Evolutionary conservation across 2,797 vertebrate species (phyloP).

Genomic region (Pogonophryne albipinna): DNA sequence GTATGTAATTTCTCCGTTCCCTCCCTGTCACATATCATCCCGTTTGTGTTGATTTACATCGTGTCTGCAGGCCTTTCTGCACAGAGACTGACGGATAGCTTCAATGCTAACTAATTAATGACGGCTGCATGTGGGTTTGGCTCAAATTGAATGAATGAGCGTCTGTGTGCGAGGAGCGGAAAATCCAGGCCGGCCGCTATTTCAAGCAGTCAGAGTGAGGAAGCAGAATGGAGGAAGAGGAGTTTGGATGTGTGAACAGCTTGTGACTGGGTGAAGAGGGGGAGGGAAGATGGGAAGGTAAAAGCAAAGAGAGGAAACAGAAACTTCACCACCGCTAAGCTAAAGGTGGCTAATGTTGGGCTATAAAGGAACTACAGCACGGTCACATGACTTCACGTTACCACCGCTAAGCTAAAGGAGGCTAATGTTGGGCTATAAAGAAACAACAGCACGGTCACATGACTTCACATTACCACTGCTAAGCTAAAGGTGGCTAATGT

Average conservation of each 20-base stretch:
- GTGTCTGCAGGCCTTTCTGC: conserved; percentile 45
- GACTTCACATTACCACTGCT: no score
- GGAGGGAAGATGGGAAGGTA: conserved; percentile 15
- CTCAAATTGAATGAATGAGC: conserved; percentile 51
- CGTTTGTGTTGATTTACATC: conserved; percentile 65
- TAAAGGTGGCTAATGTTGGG: no score
- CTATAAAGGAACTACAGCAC: no score
- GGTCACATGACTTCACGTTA: no score
- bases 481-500: no score
- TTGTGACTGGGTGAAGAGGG: conserved; percentile 51
- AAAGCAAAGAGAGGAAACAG: conserved; percentile 15
- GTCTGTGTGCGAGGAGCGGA: conserved; percentile 36
- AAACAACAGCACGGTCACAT: no score
- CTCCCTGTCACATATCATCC: conserved; percentile 44
- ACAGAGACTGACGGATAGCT: conserved; percentile 28
- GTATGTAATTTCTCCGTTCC: conserved; percentile 19
- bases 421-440: no score
- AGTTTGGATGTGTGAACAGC: conserved; percentile 63
- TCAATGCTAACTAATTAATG: conserved; percentile 56
- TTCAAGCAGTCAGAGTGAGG: conserved; percentile 50
- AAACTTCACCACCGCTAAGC: no score
- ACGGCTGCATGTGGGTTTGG: conserved; percentile 41
- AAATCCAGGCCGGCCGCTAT: conserved; percentile 36
- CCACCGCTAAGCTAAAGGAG: no score
- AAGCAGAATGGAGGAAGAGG: conserved; percentile 34